A percentile compares a stretch with the other conserved stretches of the same genome.
phyloP scores from a whole-genome alignment of 2,113 vertebrate species.

The Hucho hucho region DNA sequence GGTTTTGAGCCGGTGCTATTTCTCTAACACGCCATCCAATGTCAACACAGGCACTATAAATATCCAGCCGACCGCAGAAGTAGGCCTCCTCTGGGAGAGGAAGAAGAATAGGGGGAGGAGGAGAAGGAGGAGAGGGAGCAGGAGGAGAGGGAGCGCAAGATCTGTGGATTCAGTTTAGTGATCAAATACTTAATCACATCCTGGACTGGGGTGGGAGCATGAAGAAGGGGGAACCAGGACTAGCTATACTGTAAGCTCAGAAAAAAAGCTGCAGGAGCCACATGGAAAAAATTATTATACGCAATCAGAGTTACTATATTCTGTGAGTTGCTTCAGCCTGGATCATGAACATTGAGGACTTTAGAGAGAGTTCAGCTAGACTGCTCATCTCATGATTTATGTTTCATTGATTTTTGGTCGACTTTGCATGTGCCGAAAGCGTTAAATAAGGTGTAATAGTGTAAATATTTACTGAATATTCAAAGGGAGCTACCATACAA shows the following conservation, averaged over 20 bases:
- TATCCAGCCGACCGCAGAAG: slow-evolving; percentile 59
- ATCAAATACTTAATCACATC: slow-evolving; percentile 40
- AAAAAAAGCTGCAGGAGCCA: background rate
- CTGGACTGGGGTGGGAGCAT: slow-evolving; percentile 22
- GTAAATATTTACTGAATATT: background rate
- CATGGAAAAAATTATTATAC: background rate
- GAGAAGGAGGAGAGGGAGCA: background rate
- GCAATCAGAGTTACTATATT: background rate
- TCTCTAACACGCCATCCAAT: slow-evolving; percentile 69
- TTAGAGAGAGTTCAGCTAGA: slow-evolving; percentile 29
- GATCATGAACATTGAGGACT: slow-evolving; percentile 25
- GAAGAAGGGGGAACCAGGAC: slow-evolving; percentile 2
- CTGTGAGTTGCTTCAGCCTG: slow-evolving; percentile 19
- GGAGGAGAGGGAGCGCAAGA: background rate
- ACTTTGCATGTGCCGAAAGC: background rate
- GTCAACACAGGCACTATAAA: slow-evolving; percentile 72
- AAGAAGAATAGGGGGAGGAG: slow-evolving; percentile 27
- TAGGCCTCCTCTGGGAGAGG: slow-evolving; percentile 62
- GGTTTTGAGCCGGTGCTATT: slow-evolving; percentile 68
- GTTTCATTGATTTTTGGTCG: background rate
- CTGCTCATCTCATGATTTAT: slow-evolving; percentile 18
- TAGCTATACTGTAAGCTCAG: slow-evolving; percentile 8
- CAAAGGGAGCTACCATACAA: no score
- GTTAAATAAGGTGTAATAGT: no score
- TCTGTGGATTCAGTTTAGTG: slow-evolving; percentile 9